Base-by-base conservation (phyloP, 2,888 invertebrate species). In the Arctia plantaginis region DNA sequence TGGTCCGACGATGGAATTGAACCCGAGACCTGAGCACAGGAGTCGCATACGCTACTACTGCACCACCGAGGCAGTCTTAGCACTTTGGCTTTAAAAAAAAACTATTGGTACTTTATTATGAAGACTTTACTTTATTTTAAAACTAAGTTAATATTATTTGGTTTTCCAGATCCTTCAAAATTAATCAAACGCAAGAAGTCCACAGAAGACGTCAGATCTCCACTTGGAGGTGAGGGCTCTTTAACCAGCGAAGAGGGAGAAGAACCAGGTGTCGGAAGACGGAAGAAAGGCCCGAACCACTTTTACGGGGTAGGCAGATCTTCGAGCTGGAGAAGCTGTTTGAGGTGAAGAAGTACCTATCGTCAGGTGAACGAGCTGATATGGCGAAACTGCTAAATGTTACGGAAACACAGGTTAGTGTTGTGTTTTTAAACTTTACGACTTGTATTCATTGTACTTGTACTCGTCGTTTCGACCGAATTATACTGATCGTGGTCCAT, bases 251-350 rank as follows among this genome's bases (percentile, higher is more conserved):
- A 95, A 74, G 95, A 95, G 71, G 95, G 94, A 0, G 97, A 96
- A 82, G 97, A 97, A 76, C 90, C 96, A 23, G 96, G 96, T 79
- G 95, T 95, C 13, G 97, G 96, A 81, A 94, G 96, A 77, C 93
- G 96, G 80, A 98, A 98, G 94, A 99, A n/a, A 99, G 91, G 99
- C 99, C 0, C 95, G 99, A 78, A 99, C 99, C 39, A 99, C 99
- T 35, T 99, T 99, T 96, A 99, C 99, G 0, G 99, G n/a, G 99
- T 3, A 94, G 99, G 71, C 99, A 99, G 96, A 99, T 99, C 92
- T 99, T 99, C 95, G 99, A 99, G 95, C 96, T 99, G 92, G 99
- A 99, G 96, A 98, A 99, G 90, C 98, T 99, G 94, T 99, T 99
- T 90, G 99, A 99, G 92, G 97, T 98, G 86, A 99, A 99, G 96